phyloP scores from a whole-genome alignment of 2,113 vertebrate species.

The Catharus minimus region DNA sequence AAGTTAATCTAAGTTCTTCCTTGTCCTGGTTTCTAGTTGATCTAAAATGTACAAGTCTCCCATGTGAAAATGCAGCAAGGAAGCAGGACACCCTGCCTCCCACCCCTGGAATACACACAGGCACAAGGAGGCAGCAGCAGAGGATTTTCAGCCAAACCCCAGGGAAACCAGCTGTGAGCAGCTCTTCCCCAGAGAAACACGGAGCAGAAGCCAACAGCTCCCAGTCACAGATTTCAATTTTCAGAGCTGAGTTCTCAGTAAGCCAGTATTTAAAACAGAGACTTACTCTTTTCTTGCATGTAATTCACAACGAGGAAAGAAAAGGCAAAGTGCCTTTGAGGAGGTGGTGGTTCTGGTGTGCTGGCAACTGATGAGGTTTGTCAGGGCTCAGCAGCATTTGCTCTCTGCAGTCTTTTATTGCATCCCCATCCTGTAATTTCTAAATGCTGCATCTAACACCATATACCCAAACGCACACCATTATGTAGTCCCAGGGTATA shows the following conservation, averaged over 20 bases:
- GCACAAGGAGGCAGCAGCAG: fast-evolving
- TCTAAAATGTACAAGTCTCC: background rate
- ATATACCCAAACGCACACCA: background rate
- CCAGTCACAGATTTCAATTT: background rate
- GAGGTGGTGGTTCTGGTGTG: fast-evolving
- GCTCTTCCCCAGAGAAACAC: background rate
- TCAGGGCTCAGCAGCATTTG: background rate
- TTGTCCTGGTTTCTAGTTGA: background rate
- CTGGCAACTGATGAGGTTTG: fast-evolving
- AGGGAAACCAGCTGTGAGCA: background rate
- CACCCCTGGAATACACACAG: background rate
- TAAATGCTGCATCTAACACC: background rate
- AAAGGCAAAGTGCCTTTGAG: background rate
- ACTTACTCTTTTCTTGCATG: background rate
- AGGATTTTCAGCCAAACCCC: background rate
- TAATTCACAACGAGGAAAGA: background rate
- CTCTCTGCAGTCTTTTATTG: background rate
- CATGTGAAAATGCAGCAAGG: background rate
- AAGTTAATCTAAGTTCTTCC: background rate
- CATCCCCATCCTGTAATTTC: background rate
- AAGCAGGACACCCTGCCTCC: background rate
- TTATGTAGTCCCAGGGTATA: background rate
- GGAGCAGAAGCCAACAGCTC: background rate
- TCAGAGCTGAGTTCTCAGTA: background rate
- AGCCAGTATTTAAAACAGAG: background rate